phyloP scores from a whole-genome alignment of 2,888 invertebrate species.

The Drosophila longiperda region DNA sequence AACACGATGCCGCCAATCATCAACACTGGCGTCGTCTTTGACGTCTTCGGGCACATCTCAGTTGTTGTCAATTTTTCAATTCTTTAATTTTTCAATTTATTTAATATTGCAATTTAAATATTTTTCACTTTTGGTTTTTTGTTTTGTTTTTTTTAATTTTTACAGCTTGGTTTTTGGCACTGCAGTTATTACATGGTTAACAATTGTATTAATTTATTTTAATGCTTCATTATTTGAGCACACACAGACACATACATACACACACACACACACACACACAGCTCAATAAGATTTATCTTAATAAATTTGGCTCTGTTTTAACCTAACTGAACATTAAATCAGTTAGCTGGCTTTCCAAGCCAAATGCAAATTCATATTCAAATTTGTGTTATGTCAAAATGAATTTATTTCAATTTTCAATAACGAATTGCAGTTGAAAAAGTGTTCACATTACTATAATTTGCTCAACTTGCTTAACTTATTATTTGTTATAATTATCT shows the following conservation, averaged over 20 bases:
- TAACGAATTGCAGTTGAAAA: background rate
- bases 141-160: background rate
- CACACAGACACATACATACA: background rate
- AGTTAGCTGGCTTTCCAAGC: background rate
- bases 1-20: constrained; percentile 85
- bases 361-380: background rate
- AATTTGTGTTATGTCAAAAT: background rate
- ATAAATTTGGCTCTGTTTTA: constrained; percentile 1
- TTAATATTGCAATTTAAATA: background rate
- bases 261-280: constrained; percentile 6
- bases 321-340: background rate
- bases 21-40: constrained; percentile 82
- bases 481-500: background rate
- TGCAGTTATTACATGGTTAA: constrained; percentile 26
- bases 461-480: background rate
- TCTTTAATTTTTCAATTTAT: background rate
- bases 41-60: constrained; percentile 83
- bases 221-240: constrained; percentile 15
- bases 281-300: constrained; percentile 21
- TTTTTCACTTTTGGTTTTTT: background rate
- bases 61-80: background rate
- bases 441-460: background rate
- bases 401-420: background rate
- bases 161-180: constrained; percentile 10
- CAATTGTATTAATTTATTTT: constrained; percentile 31